Base-by-base conservation (phyloP, 2,888 invertebrate genomes). In the Caenorhabditis sp. region DNA sequence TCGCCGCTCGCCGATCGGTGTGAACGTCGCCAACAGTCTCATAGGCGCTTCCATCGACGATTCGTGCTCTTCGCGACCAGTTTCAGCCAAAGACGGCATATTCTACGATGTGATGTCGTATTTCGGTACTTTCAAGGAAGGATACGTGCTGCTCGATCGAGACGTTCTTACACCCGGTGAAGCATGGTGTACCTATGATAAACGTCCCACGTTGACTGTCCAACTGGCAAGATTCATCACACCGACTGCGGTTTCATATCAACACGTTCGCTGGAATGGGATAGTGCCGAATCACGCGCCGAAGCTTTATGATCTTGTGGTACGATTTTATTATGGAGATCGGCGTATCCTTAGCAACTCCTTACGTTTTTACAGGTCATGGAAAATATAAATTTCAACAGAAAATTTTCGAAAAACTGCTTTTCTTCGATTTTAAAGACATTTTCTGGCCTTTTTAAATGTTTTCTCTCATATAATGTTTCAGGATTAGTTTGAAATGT, bases 21-120 rank as follows among this genome's bases (percentile, higher is more conserved):
- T 80, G 8, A 83, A 83, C 56, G 80, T 72, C 28, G 83, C 83
- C 14, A 83, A 76, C 59, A 83, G 83, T 75, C 68, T 83, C 12
- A 70, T 83, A 12, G 83, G 82, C 2, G 82, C 82, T 6, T 69
- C 59, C 10, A 82, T 82, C 49, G 82, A 82, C 54, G 31, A 82
- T 16, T 26, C 72, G 12, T 73, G 77, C 58, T 79, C 82, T 8
- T 82, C 82, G 7, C 64, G 77, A 7, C 35, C 77, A 41, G 82
- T 74, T 63, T 79, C 82, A 0, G 74, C 77, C 5, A 82, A 82
- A 68, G 73, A 77, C 31, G 69, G 82, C 0, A 8, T 82, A 5
- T 49, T 82, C 24, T 79, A 79, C n/a, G 82, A 82, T 49, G 28
- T 79, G 19, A 63, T 82, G 54, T 74, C 73, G 7, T 82, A 82